These are phyloP conservation scores for Wasmannia auropunctata DNA, from an alignment of 1,140 invertebrate genomes.

Conservation along the genomic window DNA sequence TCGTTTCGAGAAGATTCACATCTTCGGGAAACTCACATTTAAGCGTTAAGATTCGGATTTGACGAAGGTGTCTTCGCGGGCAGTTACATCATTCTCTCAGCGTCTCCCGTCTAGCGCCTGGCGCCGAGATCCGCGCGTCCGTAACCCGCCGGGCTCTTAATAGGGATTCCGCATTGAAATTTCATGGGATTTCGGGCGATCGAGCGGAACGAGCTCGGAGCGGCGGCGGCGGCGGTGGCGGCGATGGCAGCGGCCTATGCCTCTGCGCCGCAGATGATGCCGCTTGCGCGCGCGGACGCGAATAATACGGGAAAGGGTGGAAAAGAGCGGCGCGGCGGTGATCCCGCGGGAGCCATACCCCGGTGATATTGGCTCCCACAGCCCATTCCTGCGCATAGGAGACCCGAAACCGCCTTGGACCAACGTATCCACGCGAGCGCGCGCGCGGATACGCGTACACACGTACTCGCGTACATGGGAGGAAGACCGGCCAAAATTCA, in stretches of 20 bases:
- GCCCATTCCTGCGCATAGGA: conserved; percentile 73
- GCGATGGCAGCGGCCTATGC: conserved; percentile 50
- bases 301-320: conserved; percentile 75
- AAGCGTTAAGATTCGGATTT: conserved; percentile 11
- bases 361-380: conserved; percentile 77
- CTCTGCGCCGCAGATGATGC: conserved; percentile 57
- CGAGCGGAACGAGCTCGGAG: conserved; percentile 67
- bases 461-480: not conserved
- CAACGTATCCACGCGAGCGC: conserved; percentile 8
- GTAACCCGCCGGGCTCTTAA: conserved; percentile 48
- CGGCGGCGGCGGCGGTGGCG: no score
- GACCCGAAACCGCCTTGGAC: conserved; percentile 70
- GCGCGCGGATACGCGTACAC: not conserved
- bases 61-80: not conserved
- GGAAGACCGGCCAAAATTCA: conserved; percentile 74
- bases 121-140: conserved; percentile 6
- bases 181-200: conserved; percentile 73
- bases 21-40: not conserved
- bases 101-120: not conserved
- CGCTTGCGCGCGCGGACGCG: conserved; percentile 62
- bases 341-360: conserved; percentile 70
- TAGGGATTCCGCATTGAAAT: conserved; percentile 68
- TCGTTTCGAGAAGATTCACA: not conserved
- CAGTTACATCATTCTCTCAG: conserved; percentile 18
- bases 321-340: conserved; percentile 66